Evolutionary conservation across 2,113 vertebrate species (phyloP).

Genomic region (Euleptes europaea): DNA sequence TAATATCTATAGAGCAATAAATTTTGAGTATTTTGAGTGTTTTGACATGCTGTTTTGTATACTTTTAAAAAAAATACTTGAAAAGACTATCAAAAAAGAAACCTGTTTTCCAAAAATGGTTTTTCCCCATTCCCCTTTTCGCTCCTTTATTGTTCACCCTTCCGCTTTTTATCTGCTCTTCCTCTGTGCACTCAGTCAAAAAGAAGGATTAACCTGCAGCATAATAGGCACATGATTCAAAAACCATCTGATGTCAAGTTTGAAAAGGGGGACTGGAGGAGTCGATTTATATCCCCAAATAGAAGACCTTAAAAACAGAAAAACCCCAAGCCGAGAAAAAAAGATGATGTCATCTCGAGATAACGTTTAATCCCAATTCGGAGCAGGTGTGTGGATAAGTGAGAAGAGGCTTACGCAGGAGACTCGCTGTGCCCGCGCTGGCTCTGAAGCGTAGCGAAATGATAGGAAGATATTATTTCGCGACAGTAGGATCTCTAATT

Average conservation of each 20-base stretch:
- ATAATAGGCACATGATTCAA: conserved; percentile 44
- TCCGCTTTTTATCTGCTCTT: conserved; percentile 53
- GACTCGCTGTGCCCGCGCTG: conserved; percentile 6
- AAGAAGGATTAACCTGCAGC: conserved; percentile 51
- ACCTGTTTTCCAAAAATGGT: conserved; percentile 22
- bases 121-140: conserved; percentile 3
- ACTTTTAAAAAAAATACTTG: not conserved
- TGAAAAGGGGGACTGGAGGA: conserved; percentile 32
- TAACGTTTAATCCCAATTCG: conserved; percentile 38
- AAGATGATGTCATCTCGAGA: conserved; percentile 2
- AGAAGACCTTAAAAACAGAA: conserved; percentile 51
- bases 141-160: conserved; percentile 39
- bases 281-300: conserved; percentile 34
- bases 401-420: conserved; percentile 8
- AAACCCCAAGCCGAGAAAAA: conserved; percentile 34
- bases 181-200: conserved; percentile 40
- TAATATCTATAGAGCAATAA: too few relatives aligned
- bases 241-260: conserved; percentile 7
- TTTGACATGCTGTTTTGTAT: not conserved
- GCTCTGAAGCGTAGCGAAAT: conserved; percentile 4
- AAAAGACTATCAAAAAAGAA: not conserved
- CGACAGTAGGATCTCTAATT: not conserved
- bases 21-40: too few relatives aligned
- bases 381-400: not conserved
- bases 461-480: conserved; percentile 36